These are phyloP conservation scores for Colistium nudipinnis DNA, from an alignment of 2,113 vertebrate genomes.

Conservation along the genomic window DNA sequence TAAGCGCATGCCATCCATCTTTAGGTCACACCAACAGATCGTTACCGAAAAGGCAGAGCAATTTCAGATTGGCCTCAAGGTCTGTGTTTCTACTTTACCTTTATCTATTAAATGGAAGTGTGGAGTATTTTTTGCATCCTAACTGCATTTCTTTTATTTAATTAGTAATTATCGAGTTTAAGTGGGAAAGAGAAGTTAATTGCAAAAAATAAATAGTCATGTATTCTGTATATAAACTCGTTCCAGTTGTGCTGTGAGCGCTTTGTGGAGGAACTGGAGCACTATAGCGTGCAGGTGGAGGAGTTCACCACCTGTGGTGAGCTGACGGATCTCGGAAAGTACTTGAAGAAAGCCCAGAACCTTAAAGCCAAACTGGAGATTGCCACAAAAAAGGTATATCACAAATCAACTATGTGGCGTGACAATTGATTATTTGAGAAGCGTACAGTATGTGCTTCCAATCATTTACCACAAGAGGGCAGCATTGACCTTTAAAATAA, in stretches of 20 bases:
- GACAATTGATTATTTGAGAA: background rate
- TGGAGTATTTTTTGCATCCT: background rate
- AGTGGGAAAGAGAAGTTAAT: background rate
- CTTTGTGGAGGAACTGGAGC: constrained; percentile 87
- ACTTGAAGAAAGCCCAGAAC: constrained; percentile 86
- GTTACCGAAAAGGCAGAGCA: constrained; percentile 81
- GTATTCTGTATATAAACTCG: constrained; percentile 17
- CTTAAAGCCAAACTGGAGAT: constrained; percentile 85
- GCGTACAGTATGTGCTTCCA: background rate
- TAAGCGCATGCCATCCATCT: constrained; percentile 85
- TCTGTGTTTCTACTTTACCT: constrained; percentile 50
- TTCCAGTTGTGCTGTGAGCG: constrained; percentile 81
- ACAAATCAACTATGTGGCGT: background rate
- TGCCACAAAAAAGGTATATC: constrained; percentile 85
- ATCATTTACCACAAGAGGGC: constrained; percentile 31
- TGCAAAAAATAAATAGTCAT: background rate
- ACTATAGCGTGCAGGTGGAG: constrained; percentile 83
- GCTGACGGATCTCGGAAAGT: constrained; percentile 81
- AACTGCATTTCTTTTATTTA: background rate
- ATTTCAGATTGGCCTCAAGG: constrained; percentile 88
- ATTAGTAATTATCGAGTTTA: background rate
- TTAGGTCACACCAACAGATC: constrained; percentile 85
- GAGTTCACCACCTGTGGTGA: constrained; percentile 84
- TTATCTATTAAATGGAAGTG: background rate
- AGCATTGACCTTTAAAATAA: constrained; percentile 14